phyloP scores from a whole-genome alignment of 2,797 vertebrate species.

The Decapterus maruadsi region DNA sequence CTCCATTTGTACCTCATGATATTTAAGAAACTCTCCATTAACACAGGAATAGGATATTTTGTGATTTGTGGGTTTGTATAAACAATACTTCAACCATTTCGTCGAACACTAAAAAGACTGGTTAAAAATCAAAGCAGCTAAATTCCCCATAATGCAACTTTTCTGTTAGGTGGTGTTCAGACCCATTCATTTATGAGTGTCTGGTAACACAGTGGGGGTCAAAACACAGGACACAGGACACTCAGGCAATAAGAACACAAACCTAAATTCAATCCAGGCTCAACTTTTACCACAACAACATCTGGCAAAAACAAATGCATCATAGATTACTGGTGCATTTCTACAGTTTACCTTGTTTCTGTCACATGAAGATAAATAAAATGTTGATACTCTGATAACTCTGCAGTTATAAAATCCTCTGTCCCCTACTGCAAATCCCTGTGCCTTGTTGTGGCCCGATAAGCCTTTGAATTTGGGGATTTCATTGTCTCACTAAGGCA shows the following conservation, averaged over 20 bases:
- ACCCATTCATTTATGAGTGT: not conserved
- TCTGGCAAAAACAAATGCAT: not conserved
- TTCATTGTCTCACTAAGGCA: not conserved
- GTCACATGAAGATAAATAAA: not conserved
- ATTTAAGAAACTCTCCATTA: not conserved
- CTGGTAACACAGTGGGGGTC: not conserved
- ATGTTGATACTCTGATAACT: not conserved
- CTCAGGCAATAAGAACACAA: too few relatives aligned
- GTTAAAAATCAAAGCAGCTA: conserved; percentile 2
- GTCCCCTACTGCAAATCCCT: not conserved
- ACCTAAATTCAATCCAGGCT: too few relatives aligned
- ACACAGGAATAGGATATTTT: not conserved
- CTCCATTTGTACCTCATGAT: not conserved
- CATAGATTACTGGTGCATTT: not conserved
- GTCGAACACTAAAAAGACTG: not conserved
- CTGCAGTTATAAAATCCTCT: too few relatives aligned
- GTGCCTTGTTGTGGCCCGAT: not conserved
- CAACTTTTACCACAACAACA: not conserved
- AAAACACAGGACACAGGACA: not conserved
- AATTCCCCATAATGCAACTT: not conserved
- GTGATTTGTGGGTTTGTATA: conserved; percentile 1
- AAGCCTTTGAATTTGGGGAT: not conserved
- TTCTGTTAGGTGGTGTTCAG: not conserved
- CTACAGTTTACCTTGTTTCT: not conserved
- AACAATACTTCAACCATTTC: not conserved